Base-by-base conservation (phyloP, 2,113 vertebrate species). In the Rhinoderma darwinii region DNA sequence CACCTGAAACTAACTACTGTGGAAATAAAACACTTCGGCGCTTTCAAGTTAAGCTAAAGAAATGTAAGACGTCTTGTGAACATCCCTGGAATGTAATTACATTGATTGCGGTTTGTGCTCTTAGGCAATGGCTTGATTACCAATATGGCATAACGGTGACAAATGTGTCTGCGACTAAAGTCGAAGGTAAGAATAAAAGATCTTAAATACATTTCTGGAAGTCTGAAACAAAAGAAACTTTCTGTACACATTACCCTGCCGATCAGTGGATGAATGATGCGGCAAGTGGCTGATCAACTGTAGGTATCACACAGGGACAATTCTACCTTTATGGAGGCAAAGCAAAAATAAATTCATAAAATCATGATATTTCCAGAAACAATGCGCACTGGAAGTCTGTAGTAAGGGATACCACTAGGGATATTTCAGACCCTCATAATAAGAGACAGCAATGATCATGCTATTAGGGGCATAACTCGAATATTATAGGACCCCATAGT, bases 101-200 rank as follows among this genome's bases (percentile, higher is more conserved):
- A 82, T 43, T 82, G 79, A 82, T 82, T 82, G 79, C 79, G 66
- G 79, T 59, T 41, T 81, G 54, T 81, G 78, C 79, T 82, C 79
- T 82, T 44, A 82, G 79, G 79, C 79, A 82, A 44, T 27, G 39
- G 56, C 59, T 82, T 82, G 79, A 82, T 82, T 82, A 82, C 79
- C 56, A 63, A 44, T 82, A 66, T 82, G 79, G 66, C 79, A 82
- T 27, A 82, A 44, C 79, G 8, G 79, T 82, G 79, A 82, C 79
- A 63, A 82, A 63, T 59, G 32, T 66, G 79, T 82, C 79, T 63
- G 79, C 79, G 25, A 20, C 59, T 27, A 30, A 30, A 27, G 56
- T 9, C 44, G 14, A 44, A 66, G 12, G 39, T 82, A 18, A 11
- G 18, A 41, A 81, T 12, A 43, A 27, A 39, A 61, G 25, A 63